Conservation (phyloP, 2,888 invertebrate species). For the Plebejus anna region DNA sequence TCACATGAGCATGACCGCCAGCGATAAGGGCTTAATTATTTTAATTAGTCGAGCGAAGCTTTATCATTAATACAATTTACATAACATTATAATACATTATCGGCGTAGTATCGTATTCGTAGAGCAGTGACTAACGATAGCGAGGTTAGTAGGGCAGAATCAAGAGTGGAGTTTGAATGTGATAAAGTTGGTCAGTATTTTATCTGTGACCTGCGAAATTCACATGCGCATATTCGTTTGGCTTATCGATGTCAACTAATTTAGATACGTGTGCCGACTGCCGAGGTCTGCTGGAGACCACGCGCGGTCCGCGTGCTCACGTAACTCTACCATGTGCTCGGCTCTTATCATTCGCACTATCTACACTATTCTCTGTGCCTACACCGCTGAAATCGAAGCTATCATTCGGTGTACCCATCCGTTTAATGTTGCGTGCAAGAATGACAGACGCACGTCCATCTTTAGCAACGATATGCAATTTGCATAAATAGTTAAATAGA, state of each 20-base stretch:
- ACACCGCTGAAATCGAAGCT: conserved; percentile 4
- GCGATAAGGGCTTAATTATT: conserved; percentile 1
- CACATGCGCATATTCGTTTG: conserved; percentile 26
- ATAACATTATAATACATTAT: conserved; percentile 26
- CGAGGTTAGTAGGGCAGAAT: conserved; percentile 31
- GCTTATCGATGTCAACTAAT: conserved; percentile 34
- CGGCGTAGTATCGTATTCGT: conserved; percentile 10
- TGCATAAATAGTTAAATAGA: conserved; percentile 17
- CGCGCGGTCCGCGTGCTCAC: conserved; percentile 27
- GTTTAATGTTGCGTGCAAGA: conserved; percentile 4
- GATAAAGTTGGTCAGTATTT: conserved; percentile 18
- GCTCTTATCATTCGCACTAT: conserved; percentile 3
- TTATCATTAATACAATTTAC: conserved; percentile 27
- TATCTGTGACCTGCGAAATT: conserved; percentile 28
- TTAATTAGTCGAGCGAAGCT: conserved; percentile 1
- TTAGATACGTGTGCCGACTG: conserved; percentile 28
- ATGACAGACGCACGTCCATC: conserved; percentile 10
- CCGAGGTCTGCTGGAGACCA: conserved; percentile 24
- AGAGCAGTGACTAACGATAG: conserved; percentile 25
- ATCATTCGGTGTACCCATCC: conserved; percentile 7
- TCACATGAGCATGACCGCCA: not conserved
- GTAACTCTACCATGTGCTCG: conserved; percentile 16
- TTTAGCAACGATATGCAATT: conserved; percentile 11
- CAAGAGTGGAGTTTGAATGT: conserved; percentile 21
- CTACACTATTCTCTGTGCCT: not conserved